These are phyloP conservation scores for Labroides dimidiatus DNA, from an alignment of 2,797 vertebrate genomes.

Conservation along the genomic window DNA sequence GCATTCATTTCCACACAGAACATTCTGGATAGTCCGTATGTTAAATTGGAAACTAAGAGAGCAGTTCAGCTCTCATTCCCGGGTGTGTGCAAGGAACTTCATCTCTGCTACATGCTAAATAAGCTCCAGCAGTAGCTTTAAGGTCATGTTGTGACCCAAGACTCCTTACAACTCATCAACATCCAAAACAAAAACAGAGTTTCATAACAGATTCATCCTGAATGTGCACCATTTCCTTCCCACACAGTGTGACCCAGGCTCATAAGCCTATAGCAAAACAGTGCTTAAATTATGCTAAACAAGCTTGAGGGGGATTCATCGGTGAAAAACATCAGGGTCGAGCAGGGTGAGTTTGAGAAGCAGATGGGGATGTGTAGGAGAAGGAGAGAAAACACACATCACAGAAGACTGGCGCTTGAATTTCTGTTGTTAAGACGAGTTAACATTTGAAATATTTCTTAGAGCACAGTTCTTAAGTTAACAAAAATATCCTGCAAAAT, in stretches of 20 bases:
- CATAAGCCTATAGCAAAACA: constrained; percentile 24
- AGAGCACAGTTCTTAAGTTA: neutral
- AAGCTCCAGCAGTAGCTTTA: neutral
- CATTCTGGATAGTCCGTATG: neutral
- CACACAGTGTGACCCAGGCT: constrained; percentile 24
- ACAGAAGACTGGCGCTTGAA: constrained; percentile 20
- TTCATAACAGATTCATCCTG: constrained; percentile 18
- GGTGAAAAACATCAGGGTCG: constrained; percentile 29
- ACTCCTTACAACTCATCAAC: neutral
- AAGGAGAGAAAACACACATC: constrained; percentile 5
- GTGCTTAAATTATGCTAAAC: constrained; percentile 44
- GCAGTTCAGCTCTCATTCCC: constrained; percentile 4
- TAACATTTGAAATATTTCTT: constrained; percentile 2
- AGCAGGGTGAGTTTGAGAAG: constrained; percentile 21
- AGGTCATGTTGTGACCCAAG: constrained; percentile 16
- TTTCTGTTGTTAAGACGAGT: constrained; percentile 32
- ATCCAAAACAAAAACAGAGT: constrained; percentile 5
- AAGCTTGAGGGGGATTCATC: constrained; percentile 35
- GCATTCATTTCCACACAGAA: neutral
- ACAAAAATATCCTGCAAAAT: neutral
- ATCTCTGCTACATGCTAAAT: neutral
- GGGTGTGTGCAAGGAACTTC: neutral
- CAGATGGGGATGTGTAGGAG: constrained; percentile 30
- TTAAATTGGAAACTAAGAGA: neutral
- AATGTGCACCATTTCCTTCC: constrained; percentile 31